phyloP scores from a whole-genome alignment of 2,113 vertebrate species.

The Danionella cerebrum region DNA sequence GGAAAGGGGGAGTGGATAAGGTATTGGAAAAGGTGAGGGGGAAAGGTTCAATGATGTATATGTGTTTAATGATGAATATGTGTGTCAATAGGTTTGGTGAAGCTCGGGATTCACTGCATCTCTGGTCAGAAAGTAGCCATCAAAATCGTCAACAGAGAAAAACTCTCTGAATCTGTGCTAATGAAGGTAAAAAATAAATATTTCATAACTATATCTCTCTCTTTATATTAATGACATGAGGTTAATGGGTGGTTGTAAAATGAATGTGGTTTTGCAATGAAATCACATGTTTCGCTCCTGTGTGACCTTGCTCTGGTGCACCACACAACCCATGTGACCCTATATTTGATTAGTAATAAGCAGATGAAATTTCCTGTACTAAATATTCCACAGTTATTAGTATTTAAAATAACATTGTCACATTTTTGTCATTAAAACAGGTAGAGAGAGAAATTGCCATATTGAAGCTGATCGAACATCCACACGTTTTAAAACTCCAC shows the following conservation, averaged over 20 bases:
- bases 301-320: too few species aligned
- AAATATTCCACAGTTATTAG: not conserved
- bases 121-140: conserved; percentile 88
- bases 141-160: conserved; percentile 92
- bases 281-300: too few species aligned
- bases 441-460: conserved; percentile 92
- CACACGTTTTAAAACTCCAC: conserved; percentile 87
- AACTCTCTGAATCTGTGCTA: conserved; percentile 84
- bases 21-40: too few species aligned
- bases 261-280: too few species aligned
- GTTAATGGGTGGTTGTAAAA: too few species aligned
- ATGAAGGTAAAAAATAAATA: conserved; percentile 72
- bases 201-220: too few species aligned
- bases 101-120: conserved; percentile 86
- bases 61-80: not conserved
- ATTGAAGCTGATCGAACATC: conserved; percentile 89
- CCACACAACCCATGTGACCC: too few species aligned
- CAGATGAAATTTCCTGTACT: too few species aligned
- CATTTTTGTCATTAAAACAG: conserved; percentile 50
- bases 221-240: too few species aligned
- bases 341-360: too few species aligned
- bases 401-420: not conserved
- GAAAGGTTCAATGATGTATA: too few species aligned
- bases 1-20: too few species aligned
- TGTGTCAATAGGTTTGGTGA: conserved; percentile 73